These are phyloP conservation scores for Pocillopora damicornis DNA, from an alignment of 64 coral and sea anemone species.

Conservation along the genomic window DNA sequence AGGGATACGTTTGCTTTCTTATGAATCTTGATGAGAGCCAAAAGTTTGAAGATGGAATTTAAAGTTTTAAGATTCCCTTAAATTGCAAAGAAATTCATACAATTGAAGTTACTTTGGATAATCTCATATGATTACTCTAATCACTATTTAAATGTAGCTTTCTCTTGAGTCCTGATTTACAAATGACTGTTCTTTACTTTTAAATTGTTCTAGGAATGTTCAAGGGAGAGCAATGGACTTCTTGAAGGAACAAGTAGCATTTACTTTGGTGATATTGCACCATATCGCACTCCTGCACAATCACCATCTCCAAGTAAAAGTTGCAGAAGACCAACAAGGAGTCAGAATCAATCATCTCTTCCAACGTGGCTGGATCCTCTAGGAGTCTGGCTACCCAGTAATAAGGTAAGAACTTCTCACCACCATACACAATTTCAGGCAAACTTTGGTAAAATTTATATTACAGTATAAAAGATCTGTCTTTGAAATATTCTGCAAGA, in stretches of 20 bases:
- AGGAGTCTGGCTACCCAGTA: conserved; percentile 35
- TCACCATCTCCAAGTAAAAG: conserved; percentile 13
- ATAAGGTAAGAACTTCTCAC: background rate
- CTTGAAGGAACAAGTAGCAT: conserved; percentile 26
- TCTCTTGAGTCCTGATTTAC: too few relatives aligned
- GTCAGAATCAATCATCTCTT: background rate
- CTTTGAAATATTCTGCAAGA: too few relatives aligned
- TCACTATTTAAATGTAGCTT: too few relatives aligned
- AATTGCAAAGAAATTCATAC: too few relatives aligned
- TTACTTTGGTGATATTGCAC: conserved; percentile 14
- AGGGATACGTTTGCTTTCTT: too few relatives aligned
- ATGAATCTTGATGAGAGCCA: too few relatives aligned
- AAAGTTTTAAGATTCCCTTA: too few relatives aligned
- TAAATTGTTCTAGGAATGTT: background rate
- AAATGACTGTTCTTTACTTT: background rate
- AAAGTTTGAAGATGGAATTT: too few relatives aligned
- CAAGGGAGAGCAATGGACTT: background rate
- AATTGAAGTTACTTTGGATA: too few relatives aligned
- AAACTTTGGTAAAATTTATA: too few relatives aligned
- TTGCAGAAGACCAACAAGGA: background rate
- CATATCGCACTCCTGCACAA: background rate
- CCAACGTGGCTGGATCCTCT: conserved; percentile 18
- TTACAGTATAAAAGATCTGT: too few relatives aligned
- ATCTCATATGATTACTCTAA: too few relatives aligned
- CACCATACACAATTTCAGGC: background rate